Base-by-base conservation (phyloP, 2,888 invertebrate genomes). In the Lissocephala sabroskyi region DNA sequence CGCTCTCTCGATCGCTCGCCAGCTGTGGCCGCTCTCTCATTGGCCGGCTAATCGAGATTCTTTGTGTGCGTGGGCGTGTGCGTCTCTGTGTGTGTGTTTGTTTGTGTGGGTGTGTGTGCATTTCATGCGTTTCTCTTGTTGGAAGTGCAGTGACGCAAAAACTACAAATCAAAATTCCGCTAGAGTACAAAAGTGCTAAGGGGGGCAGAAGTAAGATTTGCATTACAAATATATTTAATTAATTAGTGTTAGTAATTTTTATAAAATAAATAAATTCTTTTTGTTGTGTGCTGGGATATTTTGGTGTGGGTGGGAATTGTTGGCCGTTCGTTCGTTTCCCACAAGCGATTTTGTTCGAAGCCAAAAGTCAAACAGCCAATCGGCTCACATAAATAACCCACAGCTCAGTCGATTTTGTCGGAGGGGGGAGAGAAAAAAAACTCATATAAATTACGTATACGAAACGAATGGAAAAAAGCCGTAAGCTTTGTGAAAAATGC, bases 401-500 rank as follows among this genome's bases (percentile, higher is more conserved):
- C 30, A 10, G 13, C 11, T 13, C 30, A 32, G 6, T n/a, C 30
- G 11, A 11, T n/a, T n/a, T n/a, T n/a, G 23, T 23, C 23, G 7
- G 7, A 23, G 23, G 4, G 4, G 23, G 4, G 7, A 23, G 23
- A 13, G 6, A 16, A 35, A 29, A 29, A 32, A 39, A 42, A 33
- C 11, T 32, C 46, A 33, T 11, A 44, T 29, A 28, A 51, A 33
- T 44, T n/a, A n/a, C n/a, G n/a, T n/a, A 44, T 23, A 37, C 35
- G 45, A 41, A 50, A n/a, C n/a, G n/a, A n/a, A n/a, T n/a, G n/a
- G n/a, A n/a, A 14, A 33, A 14, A 33, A 5, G 14, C 1, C 30
- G 13, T n/a, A n/a, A 32, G 13, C 11, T 32, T 16, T 35, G 35
- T 14, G 14, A 35, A 35, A 60, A 57, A 60, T 64, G 60, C 58